Evolutionary conservation across 2,797 vertebrate genomes (phyloP), one percentile per base, ranked within the genome.

Genomic region (Melanotaenia maccullochi): DNA sequence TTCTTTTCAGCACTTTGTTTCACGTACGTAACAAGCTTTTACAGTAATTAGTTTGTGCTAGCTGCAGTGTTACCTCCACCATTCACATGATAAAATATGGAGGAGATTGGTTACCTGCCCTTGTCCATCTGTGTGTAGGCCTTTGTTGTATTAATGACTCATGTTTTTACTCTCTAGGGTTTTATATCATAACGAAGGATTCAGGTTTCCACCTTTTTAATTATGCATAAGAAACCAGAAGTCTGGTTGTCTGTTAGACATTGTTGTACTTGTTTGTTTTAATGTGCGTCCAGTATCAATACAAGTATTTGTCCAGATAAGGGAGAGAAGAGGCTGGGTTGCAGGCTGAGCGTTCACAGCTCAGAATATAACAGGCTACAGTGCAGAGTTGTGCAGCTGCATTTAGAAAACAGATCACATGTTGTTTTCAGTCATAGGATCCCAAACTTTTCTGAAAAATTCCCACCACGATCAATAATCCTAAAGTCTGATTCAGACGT

Each of bases 131-230:
- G 75, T 65, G 22, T 33, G 52, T 47, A 25, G 49, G 58, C 73
- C 60, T 73, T 68, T 78, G 72, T 79, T 71, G 35, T 75, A 71
- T 78, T 59, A 79, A 73, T 63, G 71, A 51, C 69, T 89, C 82
- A 20, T 78, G 76, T 88, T 87, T 87, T 84, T 64, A 42, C 35
- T 60, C 16, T 58, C 73, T 16, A 25, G 36, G 78, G 65, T 76
- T 79, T 79, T 77, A 59, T 68, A 56, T 81, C 86, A 78, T 79
- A 81, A 74, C 62, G 36, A 58, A 54, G 35, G 60, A 44, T 42
- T 88, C 77, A 65, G 40, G 79, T 89, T 86, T 81, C 81, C 58
- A 56, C 63, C 47, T 71, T 73, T 28, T 87, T 66, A 89, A 89
- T 87, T 68, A 89, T 89, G 80, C 73, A 86, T 71, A 63, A 81